Percentiles rank a stretch among this genome's conserved stretches.
These are phyloP conservation scores for Zosterops japonicus DNA, from an alignment of 2,113 vertebrate species.

Conservation along the genomic window DNA sequence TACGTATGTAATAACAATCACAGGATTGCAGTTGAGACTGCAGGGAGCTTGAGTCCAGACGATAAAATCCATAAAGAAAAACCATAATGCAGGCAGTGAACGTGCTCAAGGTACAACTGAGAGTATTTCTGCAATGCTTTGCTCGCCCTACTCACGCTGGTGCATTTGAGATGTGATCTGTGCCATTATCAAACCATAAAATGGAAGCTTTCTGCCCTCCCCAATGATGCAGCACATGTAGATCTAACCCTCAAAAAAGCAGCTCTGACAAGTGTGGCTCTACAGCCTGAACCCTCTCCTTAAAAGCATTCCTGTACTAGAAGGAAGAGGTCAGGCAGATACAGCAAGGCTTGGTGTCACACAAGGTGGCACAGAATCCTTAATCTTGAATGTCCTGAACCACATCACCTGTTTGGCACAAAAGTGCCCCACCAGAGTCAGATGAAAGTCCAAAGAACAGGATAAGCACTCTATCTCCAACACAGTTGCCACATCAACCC, in stretches of 20 bases:
- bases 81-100: not conserved
- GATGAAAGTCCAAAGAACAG: not conserved
- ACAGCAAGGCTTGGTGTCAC: not conserved
- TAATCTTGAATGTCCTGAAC: not conserved
- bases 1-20: not conserved
- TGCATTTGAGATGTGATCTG: not conserved
- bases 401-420: not conserved
- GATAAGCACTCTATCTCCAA: not conserved
- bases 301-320: constrained; percentile 19
- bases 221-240: not conserved
- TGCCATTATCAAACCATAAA: not conserved
- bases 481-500: not conserved
- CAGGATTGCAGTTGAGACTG: not conserved
- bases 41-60: not conserved
- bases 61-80: not conserved
- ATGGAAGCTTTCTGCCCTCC: not conserved
- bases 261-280: not conserved
- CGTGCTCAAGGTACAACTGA: not conserved
- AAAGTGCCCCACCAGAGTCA: not conserved
- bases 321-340: not conserved
- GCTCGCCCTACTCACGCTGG: not conserved
- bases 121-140: not conserved
- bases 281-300: not conserved
- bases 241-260: not conserved
- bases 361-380: not conserved